A percentile compares a stretch with the other conserved stretches of the same genome.
These are phyloP conservation scores for Circaetus cinerascens DNA, from an alignment of 2,113 vertebrate genomes.

Conservation along the genomic window DNA sequence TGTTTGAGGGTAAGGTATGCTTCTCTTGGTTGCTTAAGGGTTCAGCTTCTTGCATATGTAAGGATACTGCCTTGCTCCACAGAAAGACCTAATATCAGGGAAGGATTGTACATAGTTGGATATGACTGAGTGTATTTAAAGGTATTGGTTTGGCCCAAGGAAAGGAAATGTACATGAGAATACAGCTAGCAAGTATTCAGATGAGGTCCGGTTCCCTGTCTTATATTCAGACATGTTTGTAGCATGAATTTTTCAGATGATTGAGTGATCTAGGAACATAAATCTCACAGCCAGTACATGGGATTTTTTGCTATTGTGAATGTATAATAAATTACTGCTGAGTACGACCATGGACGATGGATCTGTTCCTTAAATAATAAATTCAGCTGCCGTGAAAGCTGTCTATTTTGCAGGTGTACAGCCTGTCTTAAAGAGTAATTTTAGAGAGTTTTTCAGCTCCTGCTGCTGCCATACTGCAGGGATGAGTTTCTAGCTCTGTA, in stretches of 20 bases:
- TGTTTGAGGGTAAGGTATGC: not conserved
- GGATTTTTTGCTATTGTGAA: not conserved
- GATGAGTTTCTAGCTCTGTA: not conserved
- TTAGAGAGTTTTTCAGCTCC: not conserved
- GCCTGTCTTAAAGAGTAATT: not conserved
- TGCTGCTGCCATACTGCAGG: not conserved
- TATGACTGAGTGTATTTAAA: not conserved
- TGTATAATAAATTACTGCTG: slow-evolving; percentile 3
- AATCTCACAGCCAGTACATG: not conserved
- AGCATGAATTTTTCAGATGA: not conserved
- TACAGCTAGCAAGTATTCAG: not conserved
- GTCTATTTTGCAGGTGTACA: slow-evolving; percentile 10
- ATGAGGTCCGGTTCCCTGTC: not conserved
- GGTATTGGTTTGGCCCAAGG: not conserved
- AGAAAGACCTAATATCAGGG: not conserved
- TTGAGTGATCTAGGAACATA: not conserved
- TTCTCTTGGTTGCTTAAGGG: not conserved
- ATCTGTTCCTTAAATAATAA: slow-evolving; percentile 27
- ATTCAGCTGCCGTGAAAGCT: not conserved
- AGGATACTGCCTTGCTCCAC: not conserved
- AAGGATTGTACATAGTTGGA: not conserved
- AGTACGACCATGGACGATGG: not conserved
- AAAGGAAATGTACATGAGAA: not conserved
- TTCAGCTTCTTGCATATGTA: not conserved
- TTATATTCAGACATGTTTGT: not conserved